Evolutionary conservation across 2,888 invertebrate species (phyloP).

Genomic region (Brachylomia viminalis): DNA sequence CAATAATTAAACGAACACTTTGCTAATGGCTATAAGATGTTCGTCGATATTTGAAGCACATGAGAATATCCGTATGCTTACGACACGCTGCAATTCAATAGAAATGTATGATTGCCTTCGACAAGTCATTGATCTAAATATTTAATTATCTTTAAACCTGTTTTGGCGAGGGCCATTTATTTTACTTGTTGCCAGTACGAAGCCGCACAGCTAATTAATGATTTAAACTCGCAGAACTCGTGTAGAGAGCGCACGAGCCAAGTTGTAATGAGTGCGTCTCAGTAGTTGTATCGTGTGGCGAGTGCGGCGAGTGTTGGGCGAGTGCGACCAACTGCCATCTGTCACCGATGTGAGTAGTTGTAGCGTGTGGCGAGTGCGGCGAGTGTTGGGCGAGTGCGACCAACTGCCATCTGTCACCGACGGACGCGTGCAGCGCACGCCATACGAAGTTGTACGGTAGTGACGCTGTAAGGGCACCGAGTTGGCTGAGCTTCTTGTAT

Average conservation of each 20-base stretch:
- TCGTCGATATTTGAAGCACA: too few species aligned
- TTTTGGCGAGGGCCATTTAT: too few species aligned
- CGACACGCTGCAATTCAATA: too few species aligned
- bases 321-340: neutral
- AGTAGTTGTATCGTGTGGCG: neutral
- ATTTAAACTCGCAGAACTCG: neutral
- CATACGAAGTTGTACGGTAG: neutral
- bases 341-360: neutral
- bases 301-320: too few species aligned
- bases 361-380: neutral
- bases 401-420: neutral
- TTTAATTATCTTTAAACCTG: too few species aligned
- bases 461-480: neutral
- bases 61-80: too few species aligned
- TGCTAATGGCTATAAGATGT: too few species aligned
- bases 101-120: too few species aligned
- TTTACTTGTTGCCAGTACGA: too few species aligned
- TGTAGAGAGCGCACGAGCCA: neutral
- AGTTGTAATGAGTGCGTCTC: slow-evolving; percentile 2
- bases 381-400: neutral
- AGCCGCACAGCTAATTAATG: too few species aligned
- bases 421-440: neutral
- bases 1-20: too few species aligned
- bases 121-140: too few species aligned
- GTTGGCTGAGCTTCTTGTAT: neutral